Evolutionary conservation across 2,888 invertebrate species (phyloP), one percentile per base, ranked within the genome.

Genomic region (Prosapia bicincta): DNA sequence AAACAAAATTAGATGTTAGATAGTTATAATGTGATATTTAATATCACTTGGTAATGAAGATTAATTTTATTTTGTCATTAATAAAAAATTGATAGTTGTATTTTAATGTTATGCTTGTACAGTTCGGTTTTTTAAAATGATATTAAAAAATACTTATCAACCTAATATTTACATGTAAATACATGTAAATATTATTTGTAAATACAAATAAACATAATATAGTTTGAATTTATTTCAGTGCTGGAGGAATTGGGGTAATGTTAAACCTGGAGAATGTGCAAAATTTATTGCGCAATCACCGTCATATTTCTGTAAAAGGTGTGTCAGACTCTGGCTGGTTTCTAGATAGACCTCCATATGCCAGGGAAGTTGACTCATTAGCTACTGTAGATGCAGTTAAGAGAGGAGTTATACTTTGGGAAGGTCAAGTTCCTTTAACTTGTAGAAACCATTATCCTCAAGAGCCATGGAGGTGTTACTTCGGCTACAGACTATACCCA

Each of bases 291-390:
- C 89, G 91, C 72, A 86, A 89, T 9, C 87, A 88, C 79, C 85
- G 87, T 43, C 88, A 89, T 74, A 88, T 94, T 15, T 87, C 89
- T 0, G 94, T 97, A 10, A 89, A 93, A 2, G 97, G 96, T 0
- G 90, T 97, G 7, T 92, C 94, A 0, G 97, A 98, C 85, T 97
- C 97, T 0, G 97, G 97, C 23, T 98, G 97, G 97, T 97, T 97
- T 84, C 86, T 97, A 76, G 97, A 97, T 84, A 89, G 95, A 77
- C 91, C 93, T 26, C 93, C 93, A 0, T 93, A 90, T 82, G 88
- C 89, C 1, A 83, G 85, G 2, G 86, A 86, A 1, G 82, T 83
- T 13, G 84, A 84, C 65, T 77, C 85, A 78, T 86, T 90, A 76
- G 88, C 90, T 0, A 89, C 92, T 3, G 84, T 90, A 79, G 88